Evolutionary conservation across 2,113 vertebrate species (phyloP).

Genomic region (Phylloscopus whistleri): DNA sequence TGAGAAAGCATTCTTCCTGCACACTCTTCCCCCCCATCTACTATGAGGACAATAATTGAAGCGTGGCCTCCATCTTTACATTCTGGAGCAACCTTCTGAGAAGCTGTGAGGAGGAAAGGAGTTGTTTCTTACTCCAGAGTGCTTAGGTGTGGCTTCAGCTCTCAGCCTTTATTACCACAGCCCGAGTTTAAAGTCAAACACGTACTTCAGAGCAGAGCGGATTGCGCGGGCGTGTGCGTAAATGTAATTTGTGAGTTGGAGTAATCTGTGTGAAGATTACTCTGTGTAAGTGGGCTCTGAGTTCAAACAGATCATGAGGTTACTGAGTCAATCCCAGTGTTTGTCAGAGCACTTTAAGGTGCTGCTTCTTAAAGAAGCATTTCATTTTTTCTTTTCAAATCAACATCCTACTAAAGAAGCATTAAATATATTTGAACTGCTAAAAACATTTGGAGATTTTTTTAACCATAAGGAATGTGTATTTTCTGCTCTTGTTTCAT

Average conservation of each 20-base stretch:
- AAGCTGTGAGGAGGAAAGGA: not conserved
- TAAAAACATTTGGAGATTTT: not conserved
- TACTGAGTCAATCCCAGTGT: not conserved
- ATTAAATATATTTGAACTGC: not conserved
- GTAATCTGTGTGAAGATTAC: not conserved
- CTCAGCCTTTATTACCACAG: not conserved
- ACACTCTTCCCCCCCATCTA: rapidly evolving
- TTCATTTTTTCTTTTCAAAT: not conserved
- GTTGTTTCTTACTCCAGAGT: not conserved
- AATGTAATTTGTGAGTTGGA: not conserved
- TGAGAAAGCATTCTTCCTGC: not conserved
- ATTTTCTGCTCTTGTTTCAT: not conserved
- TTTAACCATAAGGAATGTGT: not conserved
- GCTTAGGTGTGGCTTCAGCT: not conserved
- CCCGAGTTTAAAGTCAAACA: not conserved
- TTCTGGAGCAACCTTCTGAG: not conserved
- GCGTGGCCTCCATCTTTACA: not conserved
- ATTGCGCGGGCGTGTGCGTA: not conserved
- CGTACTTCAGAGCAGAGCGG: rapidly evolving
- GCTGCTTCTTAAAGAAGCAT: not conserved
- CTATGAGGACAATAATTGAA: not conserved
- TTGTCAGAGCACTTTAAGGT: not conserved
- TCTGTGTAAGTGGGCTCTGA: not conserved
- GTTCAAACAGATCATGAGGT: not conserved
- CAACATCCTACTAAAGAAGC: not conserved